Conservation (phyloP, 2,888 invertebrate species). For the Thysanoteuthis rhombus region DNA sequence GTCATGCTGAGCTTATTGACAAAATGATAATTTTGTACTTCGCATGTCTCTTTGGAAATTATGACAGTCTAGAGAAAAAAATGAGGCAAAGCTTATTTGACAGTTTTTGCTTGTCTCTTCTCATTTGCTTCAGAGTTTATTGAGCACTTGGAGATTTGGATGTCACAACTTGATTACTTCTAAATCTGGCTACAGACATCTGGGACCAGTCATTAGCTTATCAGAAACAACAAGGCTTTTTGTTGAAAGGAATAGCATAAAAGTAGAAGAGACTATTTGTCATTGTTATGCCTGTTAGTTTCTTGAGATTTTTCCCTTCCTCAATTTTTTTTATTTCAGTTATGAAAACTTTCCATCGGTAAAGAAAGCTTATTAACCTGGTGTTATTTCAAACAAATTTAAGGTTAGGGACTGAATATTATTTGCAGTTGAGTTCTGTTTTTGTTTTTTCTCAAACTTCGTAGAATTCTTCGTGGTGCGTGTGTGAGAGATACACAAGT, state of each 20-base stretch:
- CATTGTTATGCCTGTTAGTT: not conserved
- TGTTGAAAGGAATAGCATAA: not conserved
- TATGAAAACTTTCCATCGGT: no score
- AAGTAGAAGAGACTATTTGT: not conserved
- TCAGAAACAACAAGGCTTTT: not conserved
- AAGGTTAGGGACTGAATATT: not conserved
- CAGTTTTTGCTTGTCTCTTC: slow-evolving; percentile 12
- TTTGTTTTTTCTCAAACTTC: not conserved
- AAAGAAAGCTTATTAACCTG: no score
- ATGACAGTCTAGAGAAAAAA: not conserved
- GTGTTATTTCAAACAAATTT: not conserved
- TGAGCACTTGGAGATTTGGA: not conserved
- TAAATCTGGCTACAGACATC: not conserved
- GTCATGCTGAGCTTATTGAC: not conserved
- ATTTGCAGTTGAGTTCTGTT: not conserved
- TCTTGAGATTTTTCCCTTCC: not conserved
- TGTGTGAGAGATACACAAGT: not conserved
- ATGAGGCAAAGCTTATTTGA: not conserved
- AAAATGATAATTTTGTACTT: not conserved
- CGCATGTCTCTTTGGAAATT: not conserved
- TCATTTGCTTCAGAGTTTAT: not conserved
- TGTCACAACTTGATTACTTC: not conserved
- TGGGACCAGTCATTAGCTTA: slow-evolving; percentile 12
- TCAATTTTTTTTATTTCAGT: not conserved
- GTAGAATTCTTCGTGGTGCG: not conserved